These are phyloP conservation scores for Leucosticte australis DNA, from an alignment of 2,113 vertebrate species.

Conservation along the genomic window DNA sequence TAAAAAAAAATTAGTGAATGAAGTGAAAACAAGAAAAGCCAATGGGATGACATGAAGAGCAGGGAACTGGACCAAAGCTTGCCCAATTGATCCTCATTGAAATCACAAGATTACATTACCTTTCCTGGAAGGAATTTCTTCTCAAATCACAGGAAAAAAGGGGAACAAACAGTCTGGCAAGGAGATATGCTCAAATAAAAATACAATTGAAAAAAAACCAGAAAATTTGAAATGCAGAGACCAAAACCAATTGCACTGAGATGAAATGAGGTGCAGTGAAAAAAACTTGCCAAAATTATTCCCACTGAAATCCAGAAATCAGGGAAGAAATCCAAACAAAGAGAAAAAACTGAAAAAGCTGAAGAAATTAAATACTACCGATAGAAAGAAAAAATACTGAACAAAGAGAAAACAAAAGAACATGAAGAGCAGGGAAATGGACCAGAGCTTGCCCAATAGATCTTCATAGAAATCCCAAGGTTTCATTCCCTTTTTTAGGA, in stretches of 20 bases:
- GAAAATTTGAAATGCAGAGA: neutral
- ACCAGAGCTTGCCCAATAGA: too few relatives aligned
- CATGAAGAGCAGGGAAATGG: neutral
- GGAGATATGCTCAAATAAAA: neutral
- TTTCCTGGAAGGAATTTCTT: too few relatives aligned
- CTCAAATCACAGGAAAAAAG: neutral
- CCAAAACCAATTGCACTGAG: neutral
- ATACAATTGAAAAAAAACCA: too few relatives aligned
- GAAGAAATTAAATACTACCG: neutral
- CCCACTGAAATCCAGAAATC: neutral
- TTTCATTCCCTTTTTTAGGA: neutral
- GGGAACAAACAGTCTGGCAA: neutral
- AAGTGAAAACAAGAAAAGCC: too few relatives aligned
- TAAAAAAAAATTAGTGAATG: neutral
- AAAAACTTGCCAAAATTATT: neutral
- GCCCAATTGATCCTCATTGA: too few relatives aligned
- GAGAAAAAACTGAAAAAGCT: neutral
- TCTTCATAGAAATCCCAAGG: accelerated
- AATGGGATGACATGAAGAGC: too few relatives aligned
- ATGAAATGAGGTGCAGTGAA: neutral
- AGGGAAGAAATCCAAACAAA: neutral
- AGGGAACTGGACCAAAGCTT: too few relatives aligned
- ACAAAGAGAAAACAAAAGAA: neutral
- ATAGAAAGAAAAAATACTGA: too few relatives aligned
- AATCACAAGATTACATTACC: too few relatives aligned